These are phyloP conservation scores for Oedothorax gibbosus DNA, from an alignment of 1,140 invertebrate genomes.

Conservation along the genomic window DNA sequence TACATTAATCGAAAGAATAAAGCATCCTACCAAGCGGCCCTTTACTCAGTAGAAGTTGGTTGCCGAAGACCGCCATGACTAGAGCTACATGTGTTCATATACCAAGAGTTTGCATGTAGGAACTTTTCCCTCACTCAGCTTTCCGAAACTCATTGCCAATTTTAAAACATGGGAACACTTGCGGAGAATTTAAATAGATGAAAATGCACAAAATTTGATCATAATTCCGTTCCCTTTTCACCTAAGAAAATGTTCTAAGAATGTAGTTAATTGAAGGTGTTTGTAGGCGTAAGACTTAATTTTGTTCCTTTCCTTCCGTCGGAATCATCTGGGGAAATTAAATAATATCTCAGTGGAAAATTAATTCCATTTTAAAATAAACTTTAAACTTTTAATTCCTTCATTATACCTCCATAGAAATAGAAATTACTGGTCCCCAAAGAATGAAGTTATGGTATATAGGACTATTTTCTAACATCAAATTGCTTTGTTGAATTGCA, in stretches of 20 bases:
- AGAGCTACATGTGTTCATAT: no score
- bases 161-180: constrained; percentile 11
- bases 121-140: constrained; percentile 1
- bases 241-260: constrained; percentile 12
- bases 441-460: not conserved
- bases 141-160: constrained; percentile 29
- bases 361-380: constrained; percentile 46
- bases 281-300: constrained; percentile 39
- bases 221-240: constrained; percentile 33
- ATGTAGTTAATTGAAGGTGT: constrained; percentile 35
- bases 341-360: constrained; percentile 33
- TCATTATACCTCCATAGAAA: constrained; percentile 22
- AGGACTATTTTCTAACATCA: no score
- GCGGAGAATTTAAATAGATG: constrained; percentile 39
- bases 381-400: constrained; percentile 43
- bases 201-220: constrained; percentile 46
- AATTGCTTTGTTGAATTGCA: not conserved
- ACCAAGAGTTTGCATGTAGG: constrained; percentile 21
- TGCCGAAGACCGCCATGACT: no score
- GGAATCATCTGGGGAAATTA: constrained; percentile 37
- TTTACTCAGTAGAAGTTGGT: no score
- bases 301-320: constrained; percentile 22
- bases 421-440: constrained; percentile 29
- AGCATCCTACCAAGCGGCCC: no score
- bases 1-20: no score